Evolutionary conservation across 1,140 invertebrate species (phyloP).

Genomic region (Bilobella aurantiaca): DNA sequence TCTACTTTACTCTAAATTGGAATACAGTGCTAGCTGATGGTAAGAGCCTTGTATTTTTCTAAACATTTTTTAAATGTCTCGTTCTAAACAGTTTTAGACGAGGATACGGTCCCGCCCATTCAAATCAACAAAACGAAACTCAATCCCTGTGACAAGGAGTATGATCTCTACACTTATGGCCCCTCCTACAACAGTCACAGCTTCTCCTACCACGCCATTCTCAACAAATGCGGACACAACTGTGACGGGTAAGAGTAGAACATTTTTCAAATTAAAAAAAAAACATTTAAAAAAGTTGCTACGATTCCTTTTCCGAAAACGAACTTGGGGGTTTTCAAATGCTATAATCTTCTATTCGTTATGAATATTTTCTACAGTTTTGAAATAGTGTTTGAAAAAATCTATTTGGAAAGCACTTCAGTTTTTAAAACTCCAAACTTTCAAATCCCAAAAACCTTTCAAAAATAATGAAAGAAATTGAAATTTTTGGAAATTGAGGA

Average conservation of each 20-base stretch:
- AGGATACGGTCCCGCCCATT: not conserved
- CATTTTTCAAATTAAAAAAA: not conserved
- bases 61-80: no score
- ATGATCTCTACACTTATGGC: constrained; percentile 59
- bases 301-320: no score
- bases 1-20: constrained; percentile 29
- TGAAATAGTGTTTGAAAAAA: no score
- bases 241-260: constrained; percentile 67
- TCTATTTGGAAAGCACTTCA: no score
- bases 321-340: no score
- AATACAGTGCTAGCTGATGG: constrained; percentile 26
- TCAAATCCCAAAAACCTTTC: no score
- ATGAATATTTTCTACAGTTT: no score
- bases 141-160: constrained; percentile 71
- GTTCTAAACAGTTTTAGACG: no score
- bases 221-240: constrained; percentile 78
- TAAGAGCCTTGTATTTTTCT: constrained; percentile 14
- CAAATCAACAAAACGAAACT: constrained; percentile 63
- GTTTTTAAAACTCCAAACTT: no score
- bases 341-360: no score
- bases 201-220: constrained; percentile 51
- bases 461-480: no score
- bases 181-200: constrained; percentile 28
- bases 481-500: not conserved
- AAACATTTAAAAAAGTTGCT: no score